Base-by-base conservation (phyloP, 2,797 vertebrate genomes). In the Epinephelus malabaricus region DNA sequence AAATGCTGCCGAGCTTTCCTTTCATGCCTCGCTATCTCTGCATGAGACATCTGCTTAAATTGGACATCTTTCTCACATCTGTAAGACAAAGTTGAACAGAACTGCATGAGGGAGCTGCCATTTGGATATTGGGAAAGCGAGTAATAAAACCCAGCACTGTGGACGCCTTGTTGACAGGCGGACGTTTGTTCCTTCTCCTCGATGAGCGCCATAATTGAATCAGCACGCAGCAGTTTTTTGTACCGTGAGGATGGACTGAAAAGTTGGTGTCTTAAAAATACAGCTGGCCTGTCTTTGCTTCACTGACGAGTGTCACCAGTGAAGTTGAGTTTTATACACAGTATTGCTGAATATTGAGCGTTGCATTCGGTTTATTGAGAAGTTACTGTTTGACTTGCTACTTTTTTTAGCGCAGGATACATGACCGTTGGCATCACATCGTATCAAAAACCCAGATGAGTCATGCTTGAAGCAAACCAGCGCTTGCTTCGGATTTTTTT, bases 291-390 rank as follows among this genome's bases (percentile, higher is more conserved):
- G 87, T 82, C 67, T 63, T 64, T 51, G 78, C 73, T 76, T 79
- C 69, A 45, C 54, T 30, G 72, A 25, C 9, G 8, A 27, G 65
- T 65, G 45, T 84, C 76, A 49, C 79, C 55, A 43, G 65, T 51
- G 81, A 78, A 83, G 74, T 49, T 66, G 46, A 50, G 81, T 67
- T 87, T 89, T 91, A 79, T 87, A 92, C 89, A 93, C 89, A 90
- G 92, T 94, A 95, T 94, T 94, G 94, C 94, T 94, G 91, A 92
- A 91, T 92, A 87, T 90, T 83, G 82, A 90, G 86, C 87, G 1
- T 84, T 92, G 92, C 92, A 93, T 90, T 92, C 17, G 6, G 82
- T 84, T 86, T 76, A 77, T 54, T 73, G 86, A 91, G 83, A 81
- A 79, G 78, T 85, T 89, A 71, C 83, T 62, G 61, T 77, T 80